Evolutionary conservation across 1,140 invertebrate genomes (phyloP).

Genomic region (Zaprionus lachaisei): DNA sequence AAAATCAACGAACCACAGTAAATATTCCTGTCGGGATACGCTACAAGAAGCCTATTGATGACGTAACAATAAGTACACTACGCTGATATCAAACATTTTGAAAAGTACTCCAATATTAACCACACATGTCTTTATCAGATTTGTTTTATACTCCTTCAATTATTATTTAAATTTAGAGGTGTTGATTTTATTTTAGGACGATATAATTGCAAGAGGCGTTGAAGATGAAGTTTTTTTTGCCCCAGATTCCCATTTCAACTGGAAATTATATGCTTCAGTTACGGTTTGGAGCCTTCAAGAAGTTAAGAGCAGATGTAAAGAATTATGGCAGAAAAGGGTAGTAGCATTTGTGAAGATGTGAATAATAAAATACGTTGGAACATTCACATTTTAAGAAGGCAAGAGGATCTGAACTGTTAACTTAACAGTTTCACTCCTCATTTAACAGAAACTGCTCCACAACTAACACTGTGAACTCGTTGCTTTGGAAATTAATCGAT

Average conservation of each 20-base stretch:
- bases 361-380: not conserved
- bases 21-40: conserved; percentile 26
- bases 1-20: conserved; percentile 15
- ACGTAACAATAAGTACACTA: conserved; percentile 42
- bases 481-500: not conserved
- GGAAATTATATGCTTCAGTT: conserved; percentile 48
- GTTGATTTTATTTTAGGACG: conserved; percentile 34
- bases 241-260: conserved; percentile 44
- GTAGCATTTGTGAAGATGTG: not conserved
- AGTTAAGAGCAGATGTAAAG: conserved; percentile 31
- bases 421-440: conserved; percentile 17
- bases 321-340: not conserved
- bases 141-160: not conserved
- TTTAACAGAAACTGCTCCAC: not conserved
- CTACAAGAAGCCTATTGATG: conserved; percentile 41
- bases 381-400: not conserved
- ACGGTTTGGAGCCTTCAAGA: conserved; percentile 31
- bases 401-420: not conserved
- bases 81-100: not conserved
- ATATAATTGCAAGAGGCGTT: conserved; percentile 37
- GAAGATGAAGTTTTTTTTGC: not conserved
- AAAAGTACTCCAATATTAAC: conserved; percentile 3
- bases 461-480: conserved; percentile 3
- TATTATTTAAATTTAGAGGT: not conserved
- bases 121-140: conserved; percentile 5